Conservation (phyloP, 2,888 invertebrate species). For the Mylabris sibirica region DNA sequence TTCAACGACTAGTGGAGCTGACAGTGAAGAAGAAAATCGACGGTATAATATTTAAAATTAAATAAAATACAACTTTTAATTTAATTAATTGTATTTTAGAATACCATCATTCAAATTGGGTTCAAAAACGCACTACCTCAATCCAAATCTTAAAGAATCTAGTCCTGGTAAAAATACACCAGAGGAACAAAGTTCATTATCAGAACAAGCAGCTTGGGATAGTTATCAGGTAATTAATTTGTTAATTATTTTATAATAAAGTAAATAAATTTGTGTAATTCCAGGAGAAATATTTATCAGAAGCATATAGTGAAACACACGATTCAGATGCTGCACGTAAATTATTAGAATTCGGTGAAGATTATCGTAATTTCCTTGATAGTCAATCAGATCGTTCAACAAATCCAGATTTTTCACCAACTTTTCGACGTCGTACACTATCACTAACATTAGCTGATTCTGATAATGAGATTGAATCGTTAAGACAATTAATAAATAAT, state of each 20-base stretch:
- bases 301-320: constrained; percentile 86
- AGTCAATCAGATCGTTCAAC: constrained; percentile 90
- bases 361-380: constrained; percentile 88
- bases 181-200: constrained; percentile 83
- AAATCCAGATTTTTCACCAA: constrained; percentile 63
- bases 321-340: constrained; percentile 86
- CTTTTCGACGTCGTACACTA: constrained; percentile 53
- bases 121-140: constrained; percentile 58
- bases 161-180: constrained; percentile 66
- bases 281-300: constrained; percentile 90
- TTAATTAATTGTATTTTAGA: constrained; percentile 42
- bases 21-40: constrained; percentile 70
- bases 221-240: constrained; percentile 78
- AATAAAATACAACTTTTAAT: constrained; percentile 22
- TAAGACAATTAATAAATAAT: constrained; percentile 55
- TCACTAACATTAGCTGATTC: constrained; percentile 45
- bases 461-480: constrained; percentile 57
- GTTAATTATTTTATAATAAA: constrained; percentile 21
- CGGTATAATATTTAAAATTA: constrained; percentile 43
- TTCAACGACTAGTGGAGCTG: constrained; percentile 71
- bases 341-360: constrained; percentile 87
- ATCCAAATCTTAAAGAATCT: constrained; percentile 57
- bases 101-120: constrained; percentile 74
- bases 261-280: constrained; percentile 43
- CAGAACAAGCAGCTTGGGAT: constrained; percentile 95